These are phyloP conservation scores for Mus spicilegus DNA, from an alignment of 2,113 vertebrate species.

Conservation along the genomic window DNA sequence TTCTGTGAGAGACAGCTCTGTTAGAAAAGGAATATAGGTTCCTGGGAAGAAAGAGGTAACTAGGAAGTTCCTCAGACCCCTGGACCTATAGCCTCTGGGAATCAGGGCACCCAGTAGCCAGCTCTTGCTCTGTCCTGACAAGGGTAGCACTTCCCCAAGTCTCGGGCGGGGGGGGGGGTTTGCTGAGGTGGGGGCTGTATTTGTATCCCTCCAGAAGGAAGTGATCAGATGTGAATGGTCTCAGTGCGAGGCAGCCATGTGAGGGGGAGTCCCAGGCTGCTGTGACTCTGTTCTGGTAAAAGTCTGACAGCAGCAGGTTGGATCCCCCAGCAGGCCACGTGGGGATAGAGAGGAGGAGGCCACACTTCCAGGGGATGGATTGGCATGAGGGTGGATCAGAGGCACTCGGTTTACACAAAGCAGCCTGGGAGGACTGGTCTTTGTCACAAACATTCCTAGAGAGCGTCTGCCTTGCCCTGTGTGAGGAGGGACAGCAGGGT, in stretches of 20 bases:
- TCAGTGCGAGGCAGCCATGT: no score
- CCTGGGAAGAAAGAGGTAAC: background rate
- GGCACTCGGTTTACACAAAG: background rate
- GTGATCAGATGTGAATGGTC: background rate
- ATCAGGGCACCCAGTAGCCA: background rate
- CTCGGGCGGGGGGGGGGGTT: background rate
- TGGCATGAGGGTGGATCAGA: background rate
- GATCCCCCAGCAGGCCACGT: background rate
- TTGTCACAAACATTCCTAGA: background rate
- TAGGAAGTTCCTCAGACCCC: background rate
- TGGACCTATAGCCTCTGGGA: background rate
- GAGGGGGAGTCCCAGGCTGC: background rate
- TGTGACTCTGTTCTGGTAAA: background rate
- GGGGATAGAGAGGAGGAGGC: background rate
- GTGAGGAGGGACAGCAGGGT: no score
- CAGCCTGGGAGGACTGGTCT: background rate
- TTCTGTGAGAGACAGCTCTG: background rate
- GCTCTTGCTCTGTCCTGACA: background rate
- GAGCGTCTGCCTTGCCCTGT: background rate
- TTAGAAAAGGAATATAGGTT: background rate
- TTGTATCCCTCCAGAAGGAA: background rate
- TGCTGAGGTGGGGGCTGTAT: background rate
- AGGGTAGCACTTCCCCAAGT: background rate
- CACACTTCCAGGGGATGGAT: background rate
- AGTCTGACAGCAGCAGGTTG: no score